phyloP scores from a whole-genome alignment of 2,113 vertebrate species.

The Vicugna pacos region DNA sequence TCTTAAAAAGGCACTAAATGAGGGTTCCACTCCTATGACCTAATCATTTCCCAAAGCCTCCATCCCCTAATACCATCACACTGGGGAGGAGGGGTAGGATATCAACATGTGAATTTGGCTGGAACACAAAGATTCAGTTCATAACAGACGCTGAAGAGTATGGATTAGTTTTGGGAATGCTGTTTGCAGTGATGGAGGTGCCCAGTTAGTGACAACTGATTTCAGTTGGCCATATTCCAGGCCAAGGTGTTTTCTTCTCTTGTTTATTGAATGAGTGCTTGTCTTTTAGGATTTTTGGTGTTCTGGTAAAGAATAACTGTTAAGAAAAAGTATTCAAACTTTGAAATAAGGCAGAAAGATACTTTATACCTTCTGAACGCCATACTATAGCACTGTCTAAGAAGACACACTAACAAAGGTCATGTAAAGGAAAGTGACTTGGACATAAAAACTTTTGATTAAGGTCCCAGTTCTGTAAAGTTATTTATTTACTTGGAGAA shows the following conservation, averaged over 20 bases:
- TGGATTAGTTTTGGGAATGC: neutral
- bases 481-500: neutral
- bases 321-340: neutral
- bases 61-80: neutral
- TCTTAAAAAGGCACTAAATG: neutral
- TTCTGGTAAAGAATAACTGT: neutral
- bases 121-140: neutral
- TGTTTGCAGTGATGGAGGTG: neutral
- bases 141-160: neutral
- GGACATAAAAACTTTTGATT: neutral
- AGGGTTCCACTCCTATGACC: neutral
- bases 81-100: fast-evolving
- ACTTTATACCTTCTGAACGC: neutral
- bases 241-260: neutral
- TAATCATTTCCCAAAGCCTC: neutral
- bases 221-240: neutral
- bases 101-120: neutral
- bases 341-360: neutral
- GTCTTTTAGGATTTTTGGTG: neutral
- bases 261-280: neutral
- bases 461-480: neutral
- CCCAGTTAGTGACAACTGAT: neutral
- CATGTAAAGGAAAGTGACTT: neutral
- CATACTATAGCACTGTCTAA: neutral
- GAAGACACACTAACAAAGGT: neutral